A percentile compares a stretch with the other conserved stretches of the same genome.
Conservation (phyloP, 2,113 vertebrate species). For the Hipposideros armiger region DNA sequence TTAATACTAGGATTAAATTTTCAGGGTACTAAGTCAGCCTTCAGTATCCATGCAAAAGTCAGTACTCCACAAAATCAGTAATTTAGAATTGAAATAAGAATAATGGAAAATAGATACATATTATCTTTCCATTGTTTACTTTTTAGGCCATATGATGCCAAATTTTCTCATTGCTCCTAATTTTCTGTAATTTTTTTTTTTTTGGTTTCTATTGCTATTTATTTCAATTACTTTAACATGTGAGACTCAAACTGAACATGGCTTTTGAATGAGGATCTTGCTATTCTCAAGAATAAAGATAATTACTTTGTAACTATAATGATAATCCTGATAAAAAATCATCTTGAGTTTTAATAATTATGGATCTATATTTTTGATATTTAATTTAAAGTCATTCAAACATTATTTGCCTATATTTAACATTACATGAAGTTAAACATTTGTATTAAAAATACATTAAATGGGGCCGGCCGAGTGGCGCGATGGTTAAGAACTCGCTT, state of each 20-base stretch:
- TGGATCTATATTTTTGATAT: background rate
- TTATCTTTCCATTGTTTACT: background rate
- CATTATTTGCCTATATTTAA: constrained; percentile 26
- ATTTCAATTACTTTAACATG: background rate
- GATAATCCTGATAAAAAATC: background rate
- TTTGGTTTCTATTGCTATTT: constrained; percentile 11
- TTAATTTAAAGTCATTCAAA: background rate
- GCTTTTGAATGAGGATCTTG: constrained; percentile 10
- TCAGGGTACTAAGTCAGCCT: background rate
- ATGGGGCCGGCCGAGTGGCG: no score
- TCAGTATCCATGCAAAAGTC: background rate
- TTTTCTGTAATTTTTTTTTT: background rate
- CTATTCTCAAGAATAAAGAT: background rate
- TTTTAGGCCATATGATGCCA: background rate
- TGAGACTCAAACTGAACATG: background rate
- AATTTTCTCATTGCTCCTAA: background rate
- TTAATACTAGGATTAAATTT: background rate
- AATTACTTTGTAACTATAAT: background rate
- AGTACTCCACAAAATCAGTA: background rate
- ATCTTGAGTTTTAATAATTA: background rate
- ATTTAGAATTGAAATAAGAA: background rate
- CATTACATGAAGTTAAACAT: background rate
- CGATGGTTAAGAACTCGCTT: no score
- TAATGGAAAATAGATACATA: background rate
- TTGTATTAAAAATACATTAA: background rate